Base-by-base conservation (phyloP, 2,888 invertebrate species). In the Drosophila barbarae region DNA sequence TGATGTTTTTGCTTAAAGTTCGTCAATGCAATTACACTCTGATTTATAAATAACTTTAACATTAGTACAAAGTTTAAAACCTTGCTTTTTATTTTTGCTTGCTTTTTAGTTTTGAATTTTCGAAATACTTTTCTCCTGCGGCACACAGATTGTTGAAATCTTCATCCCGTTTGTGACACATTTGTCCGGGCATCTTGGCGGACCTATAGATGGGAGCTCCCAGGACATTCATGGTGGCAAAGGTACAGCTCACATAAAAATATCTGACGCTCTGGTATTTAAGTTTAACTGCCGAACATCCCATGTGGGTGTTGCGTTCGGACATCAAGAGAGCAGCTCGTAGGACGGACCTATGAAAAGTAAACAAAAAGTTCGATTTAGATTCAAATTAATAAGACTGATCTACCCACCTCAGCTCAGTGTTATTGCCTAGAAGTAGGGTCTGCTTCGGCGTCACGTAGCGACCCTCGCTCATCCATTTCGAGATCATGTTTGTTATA, bases 1-100 rank as follows among this genome's bases (percentile, higher is more conserved):
- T 18, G 8, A 49, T 10, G 30, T 55, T 58, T 58, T 58, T 55
- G 42, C 42, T 30, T 5, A 1, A 5, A 32, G 46, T 4, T 18
- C 5, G 13, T 8, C 13, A 30, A 15, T 46, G 30, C 28, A 18
- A 46, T 30, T 46, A 28, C 15, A 10, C 10, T 10, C 18, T 1
- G 21, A 1, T 10, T 10, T 12, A 21, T 3, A 3, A 23, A 23
- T 3, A 23, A 23, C 23, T 4, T 23, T 23, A 23, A 4, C 23
- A 23, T 4, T 23, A 23, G 23, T 3, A 23, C 23, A 23, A 23
- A 23, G 23, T 9, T n/a, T 8, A 5, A 41, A 23, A 1, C 23
- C 13, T 9, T 9, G 2, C 5, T n/a, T n/a, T 44, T 32, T 21
- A 46, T 5, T 7, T 8, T n/a, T n/a, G n/a, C 13, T 9, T 9